These are phyloP conservation scores for Chloroceryle amazona DNA, from an alignment of 2,797 vertebrate genomes.

Conservation along the genomic window DNA sequence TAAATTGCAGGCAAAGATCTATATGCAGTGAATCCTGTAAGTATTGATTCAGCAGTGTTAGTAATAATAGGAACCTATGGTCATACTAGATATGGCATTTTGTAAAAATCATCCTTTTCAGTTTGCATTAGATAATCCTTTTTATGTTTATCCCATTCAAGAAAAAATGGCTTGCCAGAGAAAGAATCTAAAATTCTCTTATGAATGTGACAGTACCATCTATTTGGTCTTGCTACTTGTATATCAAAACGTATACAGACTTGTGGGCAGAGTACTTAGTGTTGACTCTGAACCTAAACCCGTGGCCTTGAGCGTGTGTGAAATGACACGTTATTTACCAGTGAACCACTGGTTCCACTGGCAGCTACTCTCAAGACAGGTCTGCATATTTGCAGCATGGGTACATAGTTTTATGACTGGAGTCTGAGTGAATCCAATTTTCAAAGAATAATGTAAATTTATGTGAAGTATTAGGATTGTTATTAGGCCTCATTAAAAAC, in stretches of 20 bases:
- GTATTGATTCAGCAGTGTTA: not conserved
- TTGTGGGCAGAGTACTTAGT: not conserved
- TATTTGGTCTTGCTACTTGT: not conserved
- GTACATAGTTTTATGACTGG: not conserved
- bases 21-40: not conserved
- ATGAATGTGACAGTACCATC: not conserved
- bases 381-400: not conserved
- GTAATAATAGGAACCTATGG: not conserved
- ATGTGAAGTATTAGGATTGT: not conserved
- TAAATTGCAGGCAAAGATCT: not conserved
- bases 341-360: rapidly evolving
- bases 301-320: not conserved
- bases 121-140: not conserved
- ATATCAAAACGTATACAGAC: not conserved
- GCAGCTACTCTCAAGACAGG: not conserved
- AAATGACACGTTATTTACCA: not conserved
- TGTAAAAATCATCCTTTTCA: not conserved
- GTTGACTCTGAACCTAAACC: not conserved
- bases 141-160: not conserved
- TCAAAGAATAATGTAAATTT: not conserved
- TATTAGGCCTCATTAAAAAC: not conserved
- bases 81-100: not conserved
- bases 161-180: not conserved
- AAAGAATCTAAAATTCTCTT: not conserved
- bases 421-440: not conserved